Evolutionary conservation across 2,797 vertebrate genomes (phyloP).

Genomic region (Microctenopoma stevenorrisi): DNA sequence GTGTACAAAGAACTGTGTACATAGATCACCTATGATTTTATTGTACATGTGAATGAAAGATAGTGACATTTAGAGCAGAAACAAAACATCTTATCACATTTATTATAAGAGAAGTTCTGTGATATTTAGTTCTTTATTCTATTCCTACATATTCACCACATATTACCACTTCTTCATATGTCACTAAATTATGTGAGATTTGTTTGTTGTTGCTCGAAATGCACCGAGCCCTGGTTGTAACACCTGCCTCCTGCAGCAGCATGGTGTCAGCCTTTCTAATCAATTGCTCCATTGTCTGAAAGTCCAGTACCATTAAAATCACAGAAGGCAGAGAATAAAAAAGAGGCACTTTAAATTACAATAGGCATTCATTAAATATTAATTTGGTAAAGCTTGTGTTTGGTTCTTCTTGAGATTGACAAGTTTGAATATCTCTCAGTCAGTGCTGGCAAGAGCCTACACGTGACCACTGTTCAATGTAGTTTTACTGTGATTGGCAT

Average conservation of each 20-base stretch:
- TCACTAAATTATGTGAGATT: no score
- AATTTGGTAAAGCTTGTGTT: not conserved
- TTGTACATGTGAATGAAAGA: no score
- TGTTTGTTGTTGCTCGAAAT: not conserved
- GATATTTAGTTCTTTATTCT: not conserved
- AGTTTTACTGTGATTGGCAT: not conserved
- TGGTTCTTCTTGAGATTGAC: not conserved
- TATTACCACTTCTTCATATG: no score
- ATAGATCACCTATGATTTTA: no score
- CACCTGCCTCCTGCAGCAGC: not conserved
- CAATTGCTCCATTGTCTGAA: not conserved
- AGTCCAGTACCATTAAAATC: not conserved
- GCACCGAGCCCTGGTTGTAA: not conserved
- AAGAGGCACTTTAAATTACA: not conserved
- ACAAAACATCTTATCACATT: no score
- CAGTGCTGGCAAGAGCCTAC: not conserved
- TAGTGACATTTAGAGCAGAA: no score
- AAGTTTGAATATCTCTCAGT: not conserved
- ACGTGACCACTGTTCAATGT: constrained; percentile 1
- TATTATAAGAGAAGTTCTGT: no score
- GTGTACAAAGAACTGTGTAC: no score
- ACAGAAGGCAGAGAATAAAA: not conserved
- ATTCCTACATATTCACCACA: no score
- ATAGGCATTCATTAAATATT: constrained; percentile 1
- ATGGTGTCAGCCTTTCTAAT: not conserved